Evolutionary conservation across 2,888 invertebrate species (phyloP).

Genomic region (Drosophila kuntzei): DNA sequence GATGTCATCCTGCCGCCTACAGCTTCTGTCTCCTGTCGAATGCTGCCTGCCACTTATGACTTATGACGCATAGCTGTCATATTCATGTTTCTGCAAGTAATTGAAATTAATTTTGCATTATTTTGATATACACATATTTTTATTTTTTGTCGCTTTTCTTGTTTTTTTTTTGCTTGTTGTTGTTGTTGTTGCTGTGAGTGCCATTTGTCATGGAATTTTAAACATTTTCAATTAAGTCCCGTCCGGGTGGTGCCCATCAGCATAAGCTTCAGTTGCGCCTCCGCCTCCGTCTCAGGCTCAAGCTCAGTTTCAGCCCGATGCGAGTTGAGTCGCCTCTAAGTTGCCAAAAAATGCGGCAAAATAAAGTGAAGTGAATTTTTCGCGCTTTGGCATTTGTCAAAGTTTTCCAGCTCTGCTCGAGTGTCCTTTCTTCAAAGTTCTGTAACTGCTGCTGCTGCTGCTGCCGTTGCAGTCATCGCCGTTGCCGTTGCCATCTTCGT

Average conservation of each 20-base stretch:
- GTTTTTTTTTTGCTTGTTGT: conserved; percentile 5
- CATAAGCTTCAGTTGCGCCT: conserved; percentile 34
- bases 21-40: conserved; percentile 1
- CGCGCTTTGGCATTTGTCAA: conserved; percentile 82
- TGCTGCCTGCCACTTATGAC: conserved; percentile 32
- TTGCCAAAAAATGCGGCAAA: conserved; percentile 63
- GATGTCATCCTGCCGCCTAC: conserved; percentile 23
- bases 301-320: too few species aligned
- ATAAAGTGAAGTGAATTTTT: conserved; percentile 75
- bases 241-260: conserved; percentile 59
- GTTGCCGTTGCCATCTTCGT: conserved; percentile 49
- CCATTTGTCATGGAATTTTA: conserved; percentile 77
- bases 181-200: conserved; percentile 31
- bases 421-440: conserved; percentile 72
- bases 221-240: conserved; percentile 78
- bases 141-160: conserved; percentile 3
- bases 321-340: conserved; percentile 64
- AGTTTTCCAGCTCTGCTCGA: conserved; percentile 62
- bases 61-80: conserved; percentile 79
- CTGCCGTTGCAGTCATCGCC: conserved; percentile 19
- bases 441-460: conserved; percentile 24
- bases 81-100: conserved; percentile 75
- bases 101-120: conserved; percentile 81
- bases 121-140: conserved; percentile 26
- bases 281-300: neutral